Percentiles rank a stretch among this genome's conserved stretches.
phyloP scores from a whole-genome alignment of 1,140 invertebrate species.

The Lithobius niger region DNA sequence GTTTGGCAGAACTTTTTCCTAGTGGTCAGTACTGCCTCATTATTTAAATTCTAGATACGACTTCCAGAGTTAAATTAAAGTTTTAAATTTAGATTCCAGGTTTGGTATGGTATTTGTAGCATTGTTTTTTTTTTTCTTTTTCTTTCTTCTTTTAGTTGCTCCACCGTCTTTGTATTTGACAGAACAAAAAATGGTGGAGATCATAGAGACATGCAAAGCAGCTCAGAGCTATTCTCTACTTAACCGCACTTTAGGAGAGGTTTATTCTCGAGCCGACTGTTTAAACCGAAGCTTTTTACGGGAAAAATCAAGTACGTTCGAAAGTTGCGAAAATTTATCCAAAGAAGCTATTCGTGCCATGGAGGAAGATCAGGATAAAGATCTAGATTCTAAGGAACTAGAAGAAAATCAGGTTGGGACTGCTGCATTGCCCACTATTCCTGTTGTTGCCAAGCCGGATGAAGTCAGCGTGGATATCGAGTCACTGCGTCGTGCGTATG shows the following conservation, averaged over 20 bases:
- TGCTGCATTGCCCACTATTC: conserved; percentile 1
- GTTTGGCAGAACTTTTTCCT: too few relatives aligned
- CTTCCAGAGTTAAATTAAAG: too few relatives aligned
- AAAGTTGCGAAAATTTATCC: conserved; percentile 38
- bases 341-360: conserved; percentile 50
- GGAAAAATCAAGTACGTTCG: conserved; percentile 22
- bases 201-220: conserved; percentile 49
- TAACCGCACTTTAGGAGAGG: conserved; percentile 49
- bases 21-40: too few relatives aligned
- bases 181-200: conserved; percentile 46
- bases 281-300: conserved; percentile 52
- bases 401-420: conserved; percentile 12
- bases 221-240: conserved; percentile 47
- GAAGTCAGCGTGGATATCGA: conserved; percentile 31
- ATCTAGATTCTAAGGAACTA: conserved; percentile 49
- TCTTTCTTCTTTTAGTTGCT: not conserved
- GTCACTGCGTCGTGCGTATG: conserved; percentile 48
- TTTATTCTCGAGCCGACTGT: conserved; percentile 54
- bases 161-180: conserved; percentile 33
- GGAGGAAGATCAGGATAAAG: conserved; percentile 69
- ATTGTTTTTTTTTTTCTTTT: too few relatives aligned
- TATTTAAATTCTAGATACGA: too few relatives aligned
- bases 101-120: too few relatives aligned
- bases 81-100: too few relatives aligned
- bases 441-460: conserved; percentile 12